Percentiles rank a stretch among this genome's conserved stretches.
phyloP scores from a whole-genome alignment of 2,113 vertebrate species.

The Scartelaos histophorus region DNA sequence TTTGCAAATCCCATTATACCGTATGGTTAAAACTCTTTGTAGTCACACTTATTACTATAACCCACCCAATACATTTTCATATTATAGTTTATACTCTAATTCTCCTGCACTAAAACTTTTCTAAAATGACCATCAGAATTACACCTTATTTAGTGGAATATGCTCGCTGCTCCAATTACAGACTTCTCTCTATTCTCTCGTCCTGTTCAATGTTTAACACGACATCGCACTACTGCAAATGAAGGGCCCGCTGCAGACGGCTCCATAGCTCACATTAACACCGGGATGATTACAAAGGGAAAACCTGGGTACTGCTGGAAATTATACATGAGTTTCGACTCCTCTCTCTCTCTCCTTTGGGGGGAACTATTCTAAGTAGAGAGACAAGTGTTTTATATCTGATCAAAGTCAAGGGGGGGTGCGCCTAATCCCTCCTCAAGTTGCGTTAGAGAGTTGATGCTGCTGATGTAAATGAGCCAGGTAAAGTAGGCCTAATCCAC shows the following conservation, averaged over 20 bases:
- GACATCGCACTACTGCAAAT: constrained; percentile 40
- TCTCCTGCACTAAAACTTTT: constrained; percentile 2
- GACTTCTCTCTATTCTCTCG: constrained; percentile 15
- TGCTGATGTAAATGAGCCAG: constrained; percentile 73
- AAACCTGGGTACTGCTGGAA: constrained; percentile 54
- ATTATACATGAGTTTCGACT: constrained; percentile 59
- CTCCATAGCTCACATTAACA: constrained; percentile 50
- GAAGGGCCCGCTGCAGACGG: constrained; percentile 37
- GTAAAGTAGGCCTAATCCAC: constrained; percentile 69
- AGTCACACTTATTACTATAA: background rate
- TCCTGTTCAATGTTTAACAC: constrained; percentile 43
- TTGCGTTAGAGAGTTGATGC: constrained; percentile 71
- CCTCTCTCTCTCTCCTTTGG: constrained; percentile 45
- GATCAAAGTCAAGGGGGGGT: constrained; percentile 71
- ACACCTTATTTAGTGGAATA: constrained; percentile 11
- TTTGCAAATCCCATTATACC: background rate
- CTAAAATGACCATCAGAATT: constrained; percentile 28
- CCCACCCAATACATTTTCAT: background rate
- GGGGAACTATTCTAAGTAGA: constrained; percentile 66
- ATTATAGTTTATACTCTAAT: background rate
- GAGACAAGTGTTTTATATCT: constrained; percentile 74
- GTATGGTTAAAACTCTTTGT: background rate
- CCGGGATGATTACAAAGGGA: constrained; percentile 55
- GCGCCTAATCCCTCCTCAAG: constrained; percentile 73
- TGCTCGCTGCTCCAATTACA: constrained; percentile 11